These are phyloP conservation scores for Mastacembelus armatus DNA, from an alignment of 2,797 vertebrate genomes.

Conservation along the genomic window DNA sequence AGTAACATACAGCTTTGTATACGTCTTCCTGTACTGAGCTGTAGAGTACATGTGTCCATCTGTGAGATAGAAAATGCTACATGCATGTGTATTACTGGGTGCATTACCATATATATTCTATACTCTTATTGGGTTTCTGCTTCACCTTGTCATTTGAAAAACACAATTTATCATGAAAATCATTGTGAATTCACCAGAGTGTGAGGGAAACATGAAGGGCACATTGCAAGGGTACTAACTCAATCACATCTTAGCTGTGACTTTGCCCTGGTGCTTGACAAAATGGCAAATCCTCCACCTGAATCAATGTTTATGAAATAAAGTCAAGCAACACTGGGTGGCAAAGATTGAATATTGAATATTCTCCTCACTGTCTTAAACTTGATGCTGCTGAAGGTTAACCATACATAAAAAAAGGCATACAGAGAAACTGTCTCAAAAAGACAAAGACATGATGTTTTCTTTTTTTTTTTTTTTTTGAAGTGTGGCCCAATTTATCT, in stretches of 20 bases:
- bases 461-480: too few species aligned
- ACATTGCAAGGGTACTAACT: neutral
- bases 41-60: neutral
- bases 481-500: constrained; percentile 10
- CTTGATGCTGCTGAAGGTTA: neutral
- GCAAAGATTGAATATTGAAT: constrained; percentile 32
- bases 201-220: neutral
- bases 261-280: constrained; percentile 24
- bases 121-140: constrained; percentile 20
- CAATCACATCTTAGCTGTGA: neutral
- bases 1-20: constrained; percentile 36
- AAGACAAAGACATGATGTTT: neutral
- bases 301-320: constrained; percentile 41
- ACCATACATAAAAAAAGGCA: neutral
- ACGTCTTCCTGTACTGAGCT: neutral
- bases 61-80: neutral
- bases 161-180: constrained; percentile 5
- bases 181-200: neutral
- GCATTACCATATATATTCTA: constrained; percentile 3
- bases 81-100: neutral
- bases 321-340: constrained; percentile 12
- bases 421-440: neutral
- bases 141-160: constrained; percentile 19
- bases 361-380: constrained; percentile 1
- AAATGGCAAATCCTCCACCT: constrained; percentile 10